Evolutionary conservation across 23 tunicate species (phyloP), one percentile per base, ranked within the genome.

Genomic region (Ascidia mentula): DNA sequence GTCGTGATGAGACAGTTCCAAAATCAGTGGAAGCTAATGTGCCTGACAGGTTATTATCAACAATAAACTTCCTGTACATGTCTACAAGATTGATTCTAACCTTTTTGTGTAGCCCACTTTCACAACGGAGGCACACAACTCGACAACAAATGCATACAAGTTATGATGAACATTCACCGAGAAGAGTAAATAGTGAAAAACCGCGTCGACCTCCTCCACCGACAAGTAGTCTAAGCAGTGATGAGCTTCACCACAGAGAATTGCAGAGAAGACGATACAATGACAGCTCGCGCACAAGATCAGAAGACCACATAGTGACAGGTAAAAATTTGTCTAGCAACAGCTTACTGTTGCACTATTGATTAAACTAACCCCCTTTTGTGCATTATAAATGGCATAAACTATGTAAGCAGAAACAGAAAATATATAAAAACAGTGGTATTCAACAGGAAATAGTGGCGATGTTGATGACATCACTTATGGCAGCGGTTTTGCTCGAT

Each of bases 401-500:
- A n/a, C n/a, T n/a, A n/a, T n/a, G n/a, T n/a, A n/a, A n/a, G 53
- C 15, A 42, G 15, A 42, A 42, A 42, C 15, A 9, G 53, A 15
- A 42, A 12, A 42, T 9, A 42, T 15, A 42, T 9, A 42, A 42
- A 42, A 42, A 42, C 53, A 15, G 15, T 42, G 53, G 53, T 53
- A 28, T 53, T 53, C 22, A 26, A 9, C 65, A 53, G 65, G 4
- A 1, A 28, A 9, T 9, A 32, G 53, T n/a, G 69, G 17, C 18
- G 76, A 24, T 77, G 38, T 37, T 7, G 82, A 69, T 65, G 84
- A 89, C 37, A 42, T 84, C 30, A 7, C 72, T 0, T 83, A 89
- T 45, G 87, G 82, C 45, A 81, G 79, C 60, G 84, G 82, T 24
- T 79, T 89, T 40, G 78, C 85, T 5, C 82, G 81, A 20, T 74